These are phyloP conservation scores for Pteronotus mesoamericanus DNA, from an alignment of 2,797 vertebrate genomes.

Conservation along the genomic window DNA sequence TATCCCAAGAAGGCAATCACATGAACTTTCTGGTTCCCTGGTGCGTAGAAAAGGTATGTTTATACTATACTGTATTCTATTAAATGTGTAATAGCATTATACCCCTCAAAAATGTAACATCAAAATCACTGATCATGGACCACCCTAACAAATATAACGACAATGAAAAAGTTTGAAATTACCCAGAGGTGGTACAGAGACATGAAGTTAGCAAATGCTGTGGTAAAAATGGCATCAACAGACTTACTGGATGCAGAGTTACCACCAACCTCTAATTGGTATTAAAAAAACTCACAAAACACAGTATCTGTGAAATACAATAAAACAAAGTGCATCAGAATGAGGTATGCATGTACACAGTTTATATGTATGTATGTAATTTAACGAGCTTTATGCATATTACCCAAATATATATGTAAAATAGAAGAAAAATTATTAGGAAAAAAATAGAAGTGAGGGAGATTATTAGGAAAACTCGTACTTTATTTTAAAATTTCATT, in stretches of 20 bases:
- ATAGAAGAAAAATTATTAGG: background rate
- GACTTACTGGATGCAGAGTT: background rate
- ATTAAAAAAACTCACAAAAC: too few species aligned
- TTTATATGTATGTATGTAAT: background rate
- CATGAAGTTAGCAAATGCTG: background rate
- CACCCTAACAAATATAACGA: background rate
- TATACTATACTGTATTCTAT: background rate
- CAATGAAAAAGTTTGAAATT: background rate
- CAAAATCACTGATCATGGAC: background rate
- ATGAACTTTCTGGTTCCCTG: background rate
- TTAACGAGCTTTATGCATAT: background rate
- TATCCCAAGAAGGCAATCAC: background rate
- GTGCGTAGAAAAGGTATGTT: background rate
- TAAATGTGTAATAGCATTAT: background rate
- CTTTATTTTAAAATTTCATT: conserved; percentile 44
- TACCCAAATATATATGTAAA: background rate
- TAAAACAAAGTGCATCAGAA: too few species aligned
- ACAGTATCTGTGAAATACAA: background rate
- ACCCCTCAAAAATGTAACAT: background rate
- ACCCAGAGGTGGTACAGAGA: background rate
- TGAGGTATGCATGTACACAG: background rate
- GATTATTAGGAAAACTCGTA: background rate
- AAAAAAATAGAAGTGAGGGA: background rate
- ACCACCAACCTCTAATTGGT: background rate
- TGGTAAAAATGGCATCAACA: background rate